Evolutionary conservation across 2,113 vertebrate species (phyloP), one percentile per base, ranked within the genome.

Genomic region (Anser cygnoides): DNA sequence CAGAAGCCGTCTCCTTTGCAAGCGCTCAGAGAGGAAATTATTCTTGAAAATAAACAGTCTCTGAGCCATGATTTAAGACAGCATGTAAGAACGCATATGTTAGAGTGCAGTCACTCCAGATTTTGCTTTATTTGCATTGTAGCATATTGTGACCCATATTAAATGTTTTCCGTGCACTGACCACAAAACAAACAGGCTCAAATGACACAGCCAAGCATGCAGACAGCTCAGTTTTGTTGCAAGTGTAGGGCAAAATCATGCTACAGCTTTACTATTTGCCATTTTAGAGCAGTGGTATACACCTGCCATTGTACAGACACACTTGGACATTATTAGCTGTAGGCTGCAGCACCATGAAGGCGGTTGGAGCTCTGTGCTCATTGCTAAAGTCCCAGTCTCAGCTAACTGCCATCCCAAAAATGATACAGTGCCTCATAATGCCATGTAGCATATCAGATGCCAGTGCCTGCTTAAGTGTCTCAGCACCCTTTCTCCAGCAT

Each of bases 121-220:
- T 93, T 90, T 86, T 87, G 33, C 66, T 92, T 72, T 78, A 68
- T 58, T 93, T 92, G 41, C 44, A 17, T 13, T 68, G 61, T 25
- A 88, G 52, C 85, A 67, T 88, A 88, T 65, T 89, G 72, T 89
- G 83, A 93, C 88, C 88, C 92, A 86, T 74, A 87, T 88, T 95
- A 77, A 87, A 84, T 13, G 57, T 61, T 84, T 88, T 90, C 86
- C 25, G 18, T 28, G 73, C 72, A 68, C 61, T 93, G 85, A 73
- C 89, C 62, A 4, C 87, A 72, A 68, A 90, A 52, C 23, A 75
- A 43, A 43, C 8, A 29, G 65, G 29, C 63, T 90, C 22, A 73
- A 59, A n/a, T 39, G 44, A n/a, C 67, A 54, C 26, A 79, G 58
- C 58, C 21, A 59, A 55, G 67, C 65, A 49, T 18, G 43, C 55